Conservation (phyloP, 2,888 invertebrate species). For the Lasioglossum figueresi region DNA sequence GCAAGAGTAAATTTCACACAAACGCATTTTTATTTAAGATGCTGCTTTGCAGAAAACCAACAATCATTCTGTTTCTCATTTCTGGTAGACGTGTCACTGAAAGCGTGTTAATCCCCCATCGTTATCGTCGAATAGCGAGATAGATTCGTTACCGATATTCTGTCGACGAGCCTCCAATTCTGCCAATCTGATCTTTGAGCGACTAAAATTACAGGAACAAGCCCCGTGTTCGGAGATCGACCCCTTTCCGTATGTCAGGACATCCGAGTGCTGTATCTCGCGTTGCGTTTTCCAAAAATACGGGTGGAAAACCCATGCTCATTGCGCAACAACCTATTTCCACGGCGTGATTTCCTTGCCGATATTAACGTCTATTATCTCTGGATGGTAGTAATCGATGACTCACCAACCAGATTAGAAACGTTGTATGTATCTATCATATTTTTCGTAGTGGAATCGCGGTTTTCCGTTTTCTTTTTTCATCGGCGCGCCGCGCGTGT, state of each 20-base stretch:
- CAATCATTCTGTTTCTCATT: neutral
- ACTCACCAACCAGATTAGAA: slow-evolving; percentile 8
- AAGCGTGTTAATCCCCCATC: neutral
- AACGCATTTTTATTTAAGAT: too few relatives aligned
- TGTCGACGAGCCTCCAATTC: neutral
- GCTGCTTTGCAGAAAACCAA: too few relatives aligned
- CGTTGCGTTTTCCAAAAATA: neutral
- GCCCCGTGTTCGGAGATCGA: neutral
- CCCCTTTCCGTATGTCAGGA: neutral
- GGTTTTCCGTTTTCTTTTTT: slow-evolving; percentile 5
- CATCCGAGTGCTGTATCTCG: neutral
- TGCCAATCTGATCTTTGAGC: neutral
- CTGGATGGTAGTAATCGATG: neutral
- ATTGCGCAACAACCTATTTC: neutral
- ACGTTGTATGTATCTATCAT: neutral
- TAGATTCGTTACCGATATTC: neutral
- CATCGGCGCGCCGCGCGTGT: neutral
- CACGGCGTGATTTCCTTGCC: neutral
- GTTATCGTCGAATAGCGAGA: neutral
- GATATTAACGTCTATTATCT: neutral
- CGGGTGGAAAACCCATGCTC: neutral
- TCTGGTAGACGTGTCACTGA: too few relatives aligned
- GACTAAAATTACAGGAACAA: neutral
- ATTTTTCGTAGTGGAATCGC: neutral
- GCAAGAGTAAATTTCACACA: too few relatives aligned